Evolutionary conservation across 2,797 vertebrate genomes (phyloP).

Genomic region (Rachycentron canadum): DNA sequence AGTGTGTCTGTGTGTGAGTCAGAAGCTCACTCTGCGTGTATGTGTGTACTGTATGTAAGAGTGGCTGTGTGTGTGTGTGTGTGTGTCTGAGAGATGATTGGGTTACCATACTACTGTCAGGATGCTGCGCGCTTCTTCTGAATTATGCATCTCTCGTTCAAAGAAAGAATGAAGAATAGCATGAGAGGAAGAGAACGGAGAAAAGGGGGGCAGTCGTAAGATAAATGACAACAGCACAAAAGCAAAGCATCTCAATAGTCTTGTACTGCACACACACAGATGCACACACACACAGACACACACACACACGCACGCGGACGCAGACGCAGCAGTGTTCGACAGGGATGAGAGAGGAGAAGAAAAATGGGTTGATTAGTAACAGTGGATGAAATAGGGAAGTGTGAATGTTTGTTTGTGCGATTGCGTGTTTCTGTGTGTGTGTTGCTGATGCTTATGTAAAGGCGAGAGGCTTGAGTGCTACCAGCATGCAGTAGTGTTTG

Average conservation of each 20-base stretch:
- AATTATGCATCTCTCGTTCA: slow-evolving; percentile 81
- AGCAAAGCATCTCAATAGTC: slow-evolving; percentile 75
- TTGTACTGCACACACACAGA: slow-evolving; percentile 18
- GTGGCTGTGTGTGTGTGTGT: not conserved
- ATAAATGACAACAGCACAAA: slow-evolving; percentile 78
- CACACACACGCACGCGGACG: slow-evolving; percentile 39
- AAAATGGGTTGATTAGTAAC: slow-evolving; percentile 79
- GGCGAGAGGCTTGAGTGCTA: slow-evolving; percentile 14
- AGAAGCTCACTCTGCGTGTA: not conserved
- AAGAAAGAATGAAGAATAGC: slow-evolving; percentile 73
- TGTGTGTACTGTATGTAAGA: slow-evolving; percentile 4
- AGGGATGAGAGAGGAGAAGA: slow-evolving; percentile 65
- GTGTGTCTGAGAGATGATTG: slow-evolving; percentile 60
- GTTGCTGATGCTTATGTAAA: slow-evolving; percentile 50
- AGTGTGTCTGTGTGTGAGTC: slow-evolving; percentile 14
- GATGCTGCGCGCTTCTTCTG: slow-evolving; percentile 62
- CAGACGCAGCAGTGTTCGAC: slow-evolving; percentile 41
- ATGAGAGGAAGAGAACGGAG: slow-evolving; percentile 56
- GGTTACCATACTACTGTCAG: slow-evolving; percentile 68
- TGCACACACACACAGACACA: slow-evolving; percentile 38
- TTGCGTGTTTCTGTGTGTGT: slow-evolving; percentile 6
- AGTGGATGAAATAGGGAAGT: slow-evolving; percentile 64
- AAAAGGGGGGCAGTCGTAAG: slow-evolving; percentile 48
- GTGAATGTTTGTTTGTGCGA: slow-evolving; percentile 56
- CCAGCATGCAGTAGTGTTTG: slow-evolving; percentile 55